These are phyloP conservation scores for Pongo abelii DNA, from an alignment of 2,113 vertebrate genomes.

Conservation along the genomic window DNA sequence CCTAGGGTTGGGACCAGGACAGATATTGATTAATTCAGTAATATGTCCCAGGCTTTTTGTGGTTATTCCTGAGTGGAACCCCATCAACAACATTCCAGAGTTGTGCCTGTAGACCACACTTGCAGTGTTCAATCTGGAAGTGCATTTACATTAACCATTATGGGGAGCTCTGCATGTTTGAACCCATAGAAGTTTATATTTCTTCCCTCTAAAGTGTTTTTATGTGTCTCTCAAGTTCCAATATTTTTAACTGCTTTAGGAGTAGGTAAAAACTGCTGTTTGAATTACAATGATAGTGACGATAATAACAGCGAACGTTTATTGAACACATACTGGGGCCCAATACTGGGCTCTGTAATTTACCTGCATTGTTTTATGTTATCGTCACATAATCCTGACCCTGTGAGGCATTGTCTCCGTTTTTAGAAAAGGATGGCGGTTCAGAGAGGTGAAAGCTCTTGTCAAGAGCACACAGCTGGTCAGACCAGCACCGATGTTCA, in stretches of 20 bases:
- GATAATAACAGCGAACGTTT: neutral
- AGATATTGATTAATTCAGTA: neutral
- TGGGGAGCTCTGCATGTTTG: neutral
- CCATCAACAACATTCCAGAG: neutral
- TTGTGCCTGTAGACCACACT: neutral
- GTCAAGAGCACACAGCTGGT: neutral
- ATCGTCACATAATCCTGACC: neutral
- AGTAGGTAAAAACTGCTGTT: neutral
- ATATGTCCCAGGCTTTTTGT: neutral
- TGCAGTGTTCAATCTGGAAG: neutral
- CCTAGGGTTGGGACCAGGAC: neutral
- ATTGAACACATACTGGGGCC: neutral
- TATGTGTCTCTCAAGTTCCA: neutral
- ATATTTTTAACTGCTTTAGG: neutral
- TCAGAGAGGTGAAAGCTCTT: neutral
- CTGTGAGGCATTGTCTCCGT: neutral
- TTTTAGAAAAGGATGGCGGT: neutral
- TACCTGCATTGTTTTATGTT: neutral
- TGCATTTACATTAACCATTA: neutral
- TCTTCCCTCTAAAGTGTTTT: neutral
- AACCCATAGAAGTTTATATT: neutral
- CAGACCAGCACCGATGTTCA: neutral
- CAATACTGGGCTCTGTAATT: neutral
- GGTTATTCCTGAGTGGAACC: neutral
- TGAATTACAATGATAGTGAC: neutral